Evolutionary conservation across 2,797 vertebrate species (phyloP), one percentile per base, ranked within the genome.

Genomic region (Octomys mimax): DNA sequence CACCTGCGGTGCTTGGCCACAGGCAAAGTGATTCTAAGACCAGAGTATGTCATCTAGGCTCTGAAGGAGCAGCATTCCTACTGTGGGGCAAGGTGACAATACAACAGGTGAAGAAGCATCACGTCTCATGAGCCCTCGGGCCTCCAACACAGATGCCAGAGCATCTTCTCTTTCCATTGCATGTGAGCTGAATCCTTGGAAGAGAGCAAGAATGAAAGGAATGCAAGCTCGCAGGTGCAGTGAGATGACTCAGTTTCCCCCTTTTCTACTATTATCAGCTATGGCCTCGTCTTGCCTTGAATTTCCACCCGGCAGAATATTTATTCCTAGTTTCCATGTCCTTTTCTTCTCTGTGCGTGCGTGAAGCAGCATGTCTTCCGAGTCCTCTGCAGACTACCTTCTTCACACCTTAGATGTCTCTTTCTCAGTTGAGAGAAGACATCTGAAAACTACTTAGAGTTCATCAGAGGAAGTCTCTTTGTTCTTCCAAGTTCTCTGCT

Each of bases 401-500:
- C 22, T 5, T 71, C 46, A 10, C 28, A n/a, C 3, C 22, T 95
- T 89, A 52, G 75, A 33, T 68, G 5, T 59, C 64, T 87, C 54
- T 86, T 86, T 92, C 70, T 94, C 54, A 66, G 36, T 80, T 8
- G 46, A 85, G 83, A 85, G 42, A 42, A 54, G 33, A 49, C 19
- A 52, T 89, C 84, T 77, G 39, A 95, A 86, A 66, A 93, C 42
- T 82, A 54, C 80, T 90, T 78, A 54, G 57, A 93, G 78, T 77
- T 88, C 70, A 83, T 68, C 75, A 52, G 79, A 92, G 57, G 75
- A 88, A 91, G 83, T n/a, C 59, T 87, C 11, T 95, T 94, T 85
- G 68, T 36, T 91, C 52, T 95, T 84, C 73, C 83, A 80, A 75
- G 31, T 91, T 95, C 54, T 42, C 68, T 96, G 66, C n/a, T 95